Evolutionary conservation across 2,113 vertebrate genomes (phyloP), one percentile per base, ranked within the genome.

Genomic region (Anguilla rostrata): DNA sequence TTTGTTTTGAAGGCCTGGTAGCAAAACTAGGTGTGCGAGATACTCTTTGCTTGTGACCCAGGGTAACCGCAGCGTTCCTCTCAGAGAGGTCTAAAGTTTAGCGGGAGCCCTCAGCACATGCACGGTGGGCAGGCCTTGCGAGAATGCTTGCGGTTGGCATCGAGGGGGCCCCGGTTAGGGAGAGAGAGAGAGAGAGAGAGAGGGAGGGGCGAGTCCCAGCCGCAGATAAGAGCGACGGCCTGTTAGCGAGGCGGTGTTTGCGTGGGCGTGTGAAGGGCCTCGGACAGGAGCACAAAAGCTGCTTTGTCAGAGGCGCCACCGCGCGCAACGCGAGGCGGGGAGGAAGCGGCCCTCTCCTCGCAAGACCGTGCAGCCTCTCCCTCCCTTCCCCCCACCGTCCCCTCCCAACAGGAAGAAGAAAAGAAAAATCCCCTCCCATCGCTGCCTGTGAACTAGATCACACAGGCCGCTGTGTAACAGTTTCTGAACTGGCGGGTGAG

Each of bases 401-500:
- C 22, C 71, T 26, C 71, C 71, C 26, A 9, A 75, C 60, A 22
- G 60, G 22, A 46, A 46, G 22, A 66, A 66, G 26, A 34, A 66
- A 66, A 66, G n/a, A 66, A 66, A 66, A 22, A 66, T n/a, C n/a
- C 29, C 71, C n/a, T 75, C 71, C 71, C 71, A 75, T 75, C 8
- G 20, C 71, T 75, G 71, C 71, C n/a, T 34, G n/a, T 56, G 18
- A 80, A 53, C 49, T 75, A 75, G 60, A 83, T 83, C 56, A 66
- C 40, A 71, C 56, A 83, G 53, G 29, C 82, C 29, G 29, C 81
- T 78, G 39, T 86, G 81, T 75, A 66, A 49, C 57, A 39, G n/a
- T 78, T 82, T 86, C 86, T 66, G 80, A 71, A 83, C 63, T n/a
- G 41, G 53, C 63, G 41, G 60, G 53, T 18, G 39, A 80, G 75